Conservation (phyloP, 2,113 vertebrate genomes). For the Bos javanicus region DNA sequence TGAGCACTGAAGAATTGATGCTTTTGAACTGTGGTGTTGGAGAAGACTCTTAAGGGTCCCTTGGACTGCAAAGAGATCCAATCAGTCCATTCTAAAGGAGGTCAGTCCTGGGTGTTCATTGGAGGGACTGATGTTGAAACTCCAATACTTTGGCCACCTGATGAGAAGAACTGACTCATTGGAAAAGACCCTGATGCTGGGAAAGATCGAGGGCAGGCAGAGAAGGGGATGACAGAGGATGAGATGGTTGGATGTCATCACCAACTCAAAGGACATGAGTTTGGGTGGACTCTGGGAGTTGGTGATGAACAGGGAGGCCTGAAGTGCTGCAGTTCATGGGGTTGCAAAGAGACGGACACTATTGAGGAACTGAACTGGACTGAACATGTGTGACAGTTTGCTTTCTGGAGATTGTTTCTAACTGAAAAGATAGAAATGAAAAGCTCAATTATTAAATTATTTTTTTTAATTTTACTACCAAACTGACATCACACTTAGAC, state of each 20-base stretch:
- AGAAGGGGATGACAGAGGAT: not conserved
- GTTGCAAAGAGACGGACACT: accelerated
- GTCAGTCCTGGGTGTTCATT: not conserved
- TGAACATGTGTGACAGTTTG: not conserved
- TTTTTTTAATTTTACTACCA: not conserved
- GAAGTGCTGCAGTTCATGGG: not conserved
- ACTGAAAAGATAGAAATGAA: not conserved
- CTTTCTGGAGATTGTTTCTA: not conserved
- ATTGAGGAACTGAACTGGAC: not conserved
- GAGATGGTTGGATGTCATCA: not conserved
- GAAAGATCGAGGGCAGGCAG: not conserved
- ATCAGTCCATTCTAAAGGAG: not conserved
- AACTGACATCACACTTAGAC: not conserved
- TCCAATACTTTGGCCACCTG: not conserved
- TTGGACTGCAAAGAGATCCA: not conserved
- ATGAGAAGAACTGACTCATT: not conserved
- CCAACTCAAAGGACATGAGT: not conserved
- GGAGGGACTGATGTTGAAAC: not conserved
- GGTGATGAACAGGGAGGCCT: not conserved
- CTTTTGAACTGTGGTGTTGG: not conserved
- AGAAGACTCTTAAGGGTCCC: not conserved
- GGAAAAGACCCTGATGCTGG: not conserved
- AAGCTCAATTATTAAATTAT: not conserved
- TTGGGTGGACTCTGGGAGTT: not conserved
- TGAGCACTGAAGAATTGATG: not conserved